phyloP scores from a whole-genome alignment of 2,113 vertebrate species.

The Numida meleagris region DNA sequence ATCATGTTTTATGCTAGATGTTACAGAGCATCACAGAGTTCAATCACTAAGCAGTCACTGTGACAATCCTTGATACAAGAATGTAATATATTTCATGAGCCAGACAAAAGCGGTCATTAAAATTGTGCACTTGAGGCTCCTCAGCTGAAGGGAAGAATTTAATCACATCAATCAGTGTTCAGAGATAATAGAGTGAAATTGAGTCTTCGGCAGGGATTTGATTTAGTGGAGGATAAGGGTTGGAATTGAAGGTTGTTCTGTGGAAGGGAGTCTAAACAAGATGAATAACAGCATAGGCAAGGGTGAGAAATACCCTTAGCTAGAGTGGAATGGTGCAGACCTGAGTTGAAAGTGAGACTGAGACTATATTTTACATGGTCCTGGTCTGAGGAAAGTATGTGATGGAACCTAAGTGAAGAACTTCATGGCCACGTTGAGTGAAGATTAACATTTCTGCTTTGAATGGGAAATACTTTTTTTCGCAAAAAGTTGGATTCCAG shows the following conservation, averaged over 20 bases:
- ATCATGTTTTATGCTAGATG: background rate
- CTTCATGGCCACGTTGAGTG: background rate
- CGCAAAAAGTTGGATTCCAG: background rate
- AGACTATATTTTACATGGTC: background rate
- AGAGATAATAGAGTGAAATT: background rate
- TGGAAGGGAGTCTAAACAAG: background rate
- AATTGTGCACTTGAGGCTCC: background rate
- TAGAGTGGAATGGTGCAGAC: background rate
- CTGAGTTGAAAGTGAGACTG: background rate
- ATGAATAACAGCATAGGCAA: background rate
- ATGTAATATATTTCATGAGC: background rate
- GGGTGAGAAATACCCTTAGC: background rate
- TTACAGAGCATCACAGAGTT: background rate
- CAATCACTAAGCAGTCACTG: background rate
- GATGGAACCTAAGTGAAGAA: background rate
- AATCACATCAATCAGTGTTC: background rate
- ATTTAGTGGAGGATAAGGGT: background rate
- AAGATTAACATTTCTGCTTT: background rate
- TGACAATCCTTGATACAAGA: background rate
- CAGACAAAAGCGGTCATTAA: background rate
- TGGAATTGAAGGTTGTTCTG: background rate
- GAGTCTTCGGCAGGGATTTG: background rate
- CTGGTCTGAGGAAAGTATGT: background rate
- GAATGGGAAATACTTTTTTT: background rate
- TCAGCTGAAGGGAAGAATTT: background rate